A percentile compares a stretch with the other conserved stretches of the same genome.
phyloP scores from a whole-genome alignment of 2,113 vertebrate species.

The Connochaetes taurinus region DNA sequence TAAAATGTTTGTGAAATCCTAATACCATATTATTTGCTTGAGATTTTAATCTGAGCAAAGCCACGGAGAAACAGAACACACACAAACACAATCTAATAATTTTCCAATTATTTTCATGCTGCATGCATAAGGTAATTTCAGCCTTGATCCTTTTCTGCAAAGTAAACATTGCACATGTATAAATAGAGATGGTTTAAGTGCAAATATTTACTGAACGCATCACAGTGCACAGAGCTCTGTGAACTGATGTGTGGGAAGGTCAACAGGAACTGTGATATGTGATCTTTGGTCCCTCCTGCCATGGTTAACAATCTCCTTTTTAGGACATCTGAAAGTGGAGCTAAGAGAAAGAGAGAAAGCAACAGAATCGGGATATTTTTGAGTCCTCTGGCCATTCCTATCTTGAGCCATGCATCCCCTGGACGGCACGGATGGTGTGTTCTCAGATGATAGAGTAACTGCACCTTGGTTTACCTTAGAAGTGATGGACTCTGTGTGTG shows the following conservation, averaged over 20 bases:
- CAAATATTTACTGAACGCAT: neutral
- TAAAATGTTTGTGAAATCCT: neutral
- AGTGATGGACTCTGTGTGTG: neutral
- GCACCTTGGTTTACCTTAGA: neutral
- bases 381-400: too few species aligned
- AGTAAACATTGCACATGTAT: neutral
- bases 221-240: accelerated
- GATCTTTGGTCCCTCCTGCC: too few species aligned
- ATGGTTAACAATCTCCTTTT: accelerated
- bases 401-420: neutral
- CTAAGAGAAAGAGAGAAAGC: neutral
- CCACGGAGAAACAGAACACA: neutral
- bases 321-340: neutral
- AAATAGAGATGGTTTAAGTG: neutral
- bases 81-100: neutral
- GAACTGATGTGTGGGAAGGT: accelerated
- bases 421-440: accelerated
- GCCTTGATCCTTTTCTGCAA: neutral
- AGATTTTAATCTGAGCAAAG: neutral
- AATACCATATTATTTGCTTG: neutral
- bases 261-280: accelerated
- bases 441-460: neutral
- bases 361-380: neutral
- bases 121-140: neutral
- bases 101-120: neutral